Evolutionary conservation across 2,113 vertebrate species (phyloP), one percentile per base, ranked within the genome.

Genomic region (Stercorarius parasiticus): DNA sequence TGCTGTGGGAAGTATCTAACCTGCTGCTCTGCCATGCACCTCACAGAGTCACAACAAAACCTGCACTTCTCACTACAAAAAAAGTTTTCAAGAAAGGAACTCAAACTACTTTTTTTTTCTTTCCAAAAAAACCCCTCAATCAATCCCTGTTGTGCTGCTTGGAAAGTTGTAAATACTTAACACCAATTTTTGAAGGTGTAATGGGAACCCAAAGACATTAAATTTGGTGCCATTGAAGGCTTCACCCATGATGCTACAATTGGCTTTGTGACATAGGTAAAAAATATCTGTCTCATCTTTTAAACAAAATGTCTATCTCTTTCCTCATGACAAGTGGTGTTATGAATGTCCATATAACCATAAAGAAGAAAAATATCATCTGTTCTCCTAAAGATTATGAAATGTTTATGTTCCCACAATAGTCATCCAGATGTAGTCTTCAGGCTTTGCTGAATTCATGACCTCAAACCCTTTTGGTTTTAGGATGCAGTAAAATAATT

Each of bases 101-200:
- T 42, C 38, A 50, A 82, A 73, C 13, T 23, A 65, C 16, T 12
- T 56, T 64, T 40, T 23, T 22, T 32, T 29, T 25, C 10, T 32
- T 21, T 67, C 11, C 6, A 1, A 55, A 55, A 10, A 38, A 71
- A 76, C 25, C 1, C 1, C 21, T 23, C 4, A n/a, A 13, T 6
- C 13, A 26, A 71, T 36, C 29, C 18, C 23, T 49, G 4, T 8
- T 18, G 11, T 30, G 56, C 42, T 49, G 22, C 62, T 88, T 90
- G 22, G 38, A 70, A 93, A 86, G 20, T 9, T 49, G 15, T 70
- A 77, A 88, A 86, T 58, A 77, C 32, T 55, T 36, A 36, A 26
- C 13, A 43, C 2, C 17, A 26, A 10, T 45, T 87, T 86, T 38
- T 16, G 2, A 82, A 86, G 18, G 21, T 70, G 18, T 21, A 30